Percentiles rank a stretch among this genome's conserved stretches.
Conservation (phyloP, 2,113 vertebrate genomes). For the Lutjanus erythropterus region DNA sequence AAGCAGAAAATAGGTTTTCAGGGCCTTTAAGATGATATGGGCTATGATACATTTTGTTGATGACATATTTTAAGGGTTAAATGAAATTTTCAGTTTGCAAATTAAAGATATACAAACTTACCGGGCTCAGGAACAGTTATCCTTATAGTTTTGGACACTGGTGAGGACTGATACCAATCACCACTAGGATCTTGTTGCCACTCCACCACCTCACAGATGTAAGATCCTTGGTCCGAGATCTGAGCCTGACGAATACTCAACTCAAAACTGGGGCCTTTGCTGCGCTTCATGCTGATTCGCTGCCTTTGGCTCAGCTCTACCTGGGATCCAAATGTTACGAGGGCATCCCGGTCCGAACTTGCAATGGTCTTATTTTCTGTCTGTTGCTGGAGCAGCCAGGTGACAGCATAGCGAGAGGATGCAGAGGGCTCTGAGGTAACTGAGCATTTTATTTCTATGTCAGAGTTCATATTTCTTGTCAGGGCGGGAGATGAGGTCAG, state of each 20-base stretch:
- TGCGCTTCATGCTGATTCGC: slow-evolving; percentile 69
- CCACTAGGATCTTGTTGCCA: slow-evolving; percentile 80
- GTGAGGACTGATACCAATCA: slow-evolving; percentile 75
- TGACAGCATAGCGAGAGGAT: slow-evolving; percentile 73
- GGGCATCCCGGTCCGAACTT: slow-evolving; percentile 64
- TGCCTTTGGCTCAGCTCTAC: slow-evolving; percentile 20
- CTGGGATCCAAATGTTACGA: slow-evolving; percentile 53
- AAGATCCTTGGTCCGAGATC: slow-evolving; percentile 74
- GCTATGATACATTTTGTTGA: neutral
- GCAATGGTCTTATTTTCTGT: slow-evolving; percentile 57
- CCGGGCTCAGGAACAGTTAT: slow-evolving; percentile 69
- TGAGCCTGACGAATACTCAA: slow-evolving; percentile 68
- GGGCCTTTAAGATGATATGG: neutral
- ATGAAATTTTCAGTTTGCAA: neutral
- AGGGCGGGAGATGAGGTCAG: slow-evolving; percentile 28
- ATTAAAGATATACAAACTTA: slow-evolving; percentile 46
- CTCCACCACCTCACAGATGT: slow-evolving; percentile 81
- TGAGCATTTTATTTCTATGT: slow-evolving; percentile 74
- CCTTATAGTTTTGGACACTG: slow-evolving; percentile 16
- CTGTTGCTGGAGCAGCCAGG: slow-evolving; percentile 70
- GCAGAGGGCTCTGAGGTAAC: slow-evolving; percentile 20
- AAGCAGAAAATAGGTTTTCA: neutral
- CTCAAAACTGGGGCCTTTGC: slow-evolving; percentile 67
- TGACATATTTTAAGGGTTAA: neutral
- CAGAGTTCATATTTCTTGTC: slow-evolving; percentile 31